Conservation (phyloP, 2,797 vertebrate genomes). For the Brotogeris chrysoptera region DNA sequence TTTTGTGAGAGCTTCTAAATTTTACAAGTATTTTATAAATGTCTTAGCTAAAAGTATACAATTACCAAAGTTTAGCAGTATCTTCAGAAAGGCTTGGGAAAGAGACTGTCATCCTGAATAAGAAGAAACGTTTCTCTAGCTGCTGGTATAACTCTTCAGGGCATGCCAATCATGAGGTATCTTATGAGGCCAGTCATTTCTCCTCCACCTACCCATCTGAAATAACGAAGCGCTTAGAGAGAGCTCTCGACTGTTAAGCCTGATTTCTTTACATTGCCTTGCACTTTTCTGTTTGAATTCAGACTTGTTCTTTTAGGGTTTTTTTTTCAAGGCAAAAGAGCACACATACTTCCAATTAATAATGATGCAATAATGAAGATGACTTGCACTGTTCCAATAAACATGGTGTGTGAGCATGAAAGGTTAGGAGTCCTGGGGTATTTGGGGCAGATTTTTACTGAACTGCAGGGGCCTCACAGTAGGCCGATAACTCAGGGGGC, state of each 20-base stretch:
- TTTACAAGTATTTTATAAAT: background rate
- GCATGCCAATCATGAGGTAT: background rate
- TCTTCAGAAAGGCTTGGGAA: background rate
- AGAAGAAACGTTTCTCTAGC: background rate
- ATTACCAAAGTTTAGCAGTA: background rate
- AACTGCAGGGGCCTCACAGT: constrained; percentile 10
- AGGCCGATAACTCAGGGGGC: constrained; percentile 32
- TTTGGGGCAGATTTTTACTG: background rate
- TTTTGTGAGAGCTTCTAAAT: background rate
- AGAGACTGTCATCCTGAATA: background rate
- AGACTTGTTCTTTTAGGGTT: background rate
- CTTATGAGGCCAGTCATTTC: background rate
- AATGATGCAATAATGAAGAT: constrained; percentile 6
- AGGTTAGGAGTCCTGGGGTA: constrained; percentile 9
- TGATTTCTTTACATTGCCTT: background rate
- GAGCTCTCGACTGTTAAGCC: background rate
- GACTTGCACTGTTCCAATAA: background rate
- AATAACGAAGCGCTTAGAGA: background rate
- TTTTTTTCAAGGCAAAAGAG: constrained; percentile 19
- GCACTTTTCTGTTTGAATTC: background rate
- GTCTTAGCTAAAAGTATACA: background rate
- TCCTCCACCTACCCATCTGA: background rate
- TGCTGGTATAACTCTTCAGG: background rate
- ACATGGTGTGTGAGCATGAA: background rate
- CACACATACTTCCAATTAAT: background rate